Evolutionary conservation across 2,797 vertebrate species (phyloP), one percentile per base, ranked within the genome.

Genomic region (Chanos chanos): DNA sequence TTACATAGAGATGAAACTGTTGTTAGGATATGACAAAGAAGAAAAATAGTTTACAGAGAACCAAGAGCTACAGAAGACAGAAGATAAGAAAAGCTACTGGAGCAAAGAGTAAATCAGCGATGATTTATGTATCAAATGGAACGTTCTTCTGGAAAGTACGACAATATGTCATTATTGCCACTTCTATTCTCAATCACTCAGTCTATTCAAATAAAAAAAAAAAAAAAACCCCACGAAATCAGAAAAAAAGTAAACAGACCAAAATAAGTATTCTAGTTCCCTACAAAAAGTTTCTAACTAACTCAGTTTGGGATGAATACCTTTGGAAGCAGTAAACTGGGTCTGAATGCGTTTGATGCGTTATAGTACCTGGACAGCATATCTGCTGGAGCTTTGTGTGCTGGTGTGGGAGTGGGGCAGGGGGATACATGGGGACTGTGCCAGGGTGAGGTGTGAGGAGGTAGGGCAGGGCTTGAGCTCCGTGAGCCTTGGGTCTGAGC

Each of bases 401-500:
- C 37, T 37, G 36, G 49, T 4, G 16, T 49, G 19, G 66, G 66
- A 36, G 64, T 22, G 4, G 33, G 54, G 19, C 55, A 71, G 15
- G 61, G 27, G 18, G 44, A 28, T 40, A 33, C 40, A 15, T 51
- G 8, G 18, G 39, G 8, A 43, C 44, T 18, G 9, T 52, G 50
- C 19, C 43, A 39, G 25, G 64, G 2, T 7, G 59, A 36, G 30
- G 51, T 13, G 50, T 19, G 50, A 19, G 63, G 16, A 34, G 25
- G 34, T 9, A 28, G 59, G 68, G 53, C 70, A 19, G 61, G 48
- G 87, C 74, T 87, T 90, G 88, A 86, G 43, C 88, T 90, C 83
- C 87, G 89, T n/a, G n/a, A n/a, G n/a, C n/a, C n/a, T 85, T 87
- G 88, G 2, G 70, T 68, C 85, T 87, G 87, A 58, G 74, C 76